These are phyloP conservation scores for Lagodon rhomboides DNA, from an alignment of 2,797 vertebrate species.

Conservation along the genomic window DNA sequence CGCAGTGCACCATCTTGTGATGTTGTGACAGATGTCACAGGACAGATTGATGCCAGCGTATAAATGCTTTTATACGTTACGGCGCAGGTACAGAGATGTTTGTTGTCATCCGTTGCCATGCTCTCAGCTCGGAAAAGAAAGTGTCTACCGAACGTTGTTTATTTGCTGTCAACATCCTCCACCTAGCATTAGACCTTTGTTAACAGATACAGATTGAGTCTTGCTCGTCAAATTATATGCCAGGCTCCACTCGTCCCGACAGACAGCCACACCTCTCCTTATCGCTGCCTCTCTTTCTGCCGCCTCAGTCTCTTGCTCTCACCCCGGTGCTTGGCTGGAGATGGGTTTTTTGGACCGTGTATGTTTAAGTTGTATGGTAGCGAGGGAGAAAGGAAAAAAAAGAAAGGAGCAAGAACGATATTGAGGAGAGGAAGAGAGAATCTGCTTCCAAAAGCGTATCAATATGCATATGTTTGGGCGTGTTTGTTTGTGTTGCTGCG, in stretches of 20 bases:
- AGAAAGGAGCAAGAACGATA: neutral
- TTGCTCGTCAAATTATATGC: slow-evolving; percentile 53
- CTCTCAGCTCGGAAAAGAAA: slow-evolving; percentile 34
- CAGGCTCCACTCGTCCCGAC: neutral
- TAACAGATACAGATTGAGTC: slow-evolving; percentile 61
- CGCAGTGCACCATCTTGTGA: slow-evolving; percentile 48
- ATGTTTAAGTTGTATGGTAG: neutral
- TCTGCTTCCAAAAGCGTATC: slow-evolving; percentile 43
- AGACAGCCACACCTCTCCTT: slow-evolving; percentile 29
- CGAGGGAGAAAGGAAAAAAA: slow-evolving; percentile 4
- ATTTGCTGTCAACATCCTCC: slow-evolving; percentile 61
- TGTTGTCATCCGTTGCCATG: slow-evolving; percentile 50
- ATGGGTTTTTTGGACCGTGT: slow-evolving; percentile 20
- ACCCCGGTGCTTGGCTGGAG: neutral
- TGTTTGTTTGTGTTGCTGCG: slow-evolving; percentile 61
- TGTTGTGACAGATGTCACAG: slow-evolving; percentile 63
- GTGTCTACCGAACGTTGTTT: slow-evolving; percentile 45
- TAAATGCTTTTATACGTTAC: slow-evolving; percentile 54
- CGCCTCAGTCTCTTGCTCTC: slow-evolving; percentile 4
- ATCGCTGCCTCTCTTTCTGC: neutral
- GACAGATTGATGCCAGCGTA: slow-evolving; percentile 59
- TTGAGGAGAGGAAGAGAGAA: neutral
- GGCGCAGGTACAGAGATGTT: slow-evolving; percentile 48
- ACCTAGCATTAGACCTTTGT: slow-evolving; percentile 41
- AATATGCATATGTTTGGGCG: slow-evolving; percentile 50